Percentiles rank a stretch among this genome's conserved stretches.
These are phyloP conservation scores for Remorina albescens DNA, from an alignment of 2,797 vertebrate genomes.

Conservation along the genomic window DNA sequence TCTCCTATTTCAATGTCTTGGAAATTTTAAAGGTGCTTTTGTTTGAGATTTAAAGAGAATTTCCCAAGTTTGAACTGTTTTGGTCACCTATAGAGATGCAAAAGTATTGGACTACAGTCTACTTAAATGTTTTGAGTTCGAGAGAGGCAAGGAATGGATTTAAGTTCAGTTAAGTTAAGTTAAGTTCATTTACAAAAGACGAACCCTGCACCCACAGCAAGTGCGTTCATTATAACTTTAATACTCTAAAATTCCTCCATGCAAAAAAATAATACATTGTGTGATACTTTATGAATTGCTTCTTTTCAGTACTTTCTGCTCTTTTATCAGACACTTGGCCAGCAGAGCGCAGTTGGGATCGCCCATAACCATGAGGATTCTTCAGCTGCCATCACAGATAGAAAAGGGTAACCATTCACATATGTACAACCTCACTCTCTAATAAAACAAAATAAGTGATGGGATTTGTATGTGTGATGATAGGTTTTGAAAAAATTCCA, in stretches of 20 bases:
- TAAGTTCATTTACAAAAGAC: not conserved
- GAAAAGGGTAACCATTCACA: constrained; percentile 79
- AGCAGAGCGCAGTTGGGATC: constrained; percentile 89
- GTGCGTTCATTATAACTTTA: not conserved
- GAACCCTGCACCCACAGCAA: not conserved
- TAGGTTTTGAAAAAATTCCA: constrained; percentile 84
- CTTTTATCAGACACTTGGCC: constrained; percentile 84
- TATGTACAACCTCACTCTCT: not conserved
- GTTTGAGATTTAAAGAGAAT: not conserved
- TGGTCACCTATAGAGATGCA: too few species aligned
- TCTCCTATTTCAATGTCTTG: not conserved
- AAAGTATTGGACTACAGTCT: not conserved
- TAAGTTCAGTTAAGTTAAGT: too few species aligned
- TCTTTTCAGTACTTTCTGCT: too few species aligned
- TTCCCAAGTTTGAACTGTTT: too few species aligned
- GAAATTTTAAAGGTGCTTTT: not conserved
- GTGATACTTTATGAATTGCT: too few species aligned
- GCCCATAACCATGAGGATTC: constrained; percentile 82
- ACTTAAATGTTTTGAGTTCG: too few species aligned
- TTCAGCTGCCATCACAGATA: constrained; percentile 79
- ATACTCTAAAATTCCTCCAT: not conserved
- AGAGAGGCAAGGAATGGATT: too few species aligned
- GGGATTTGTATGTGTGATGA: constrained; percentile 6
- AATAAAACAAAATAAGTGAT: not conserved
- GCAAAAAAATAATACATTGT: not conserved